These are phyloP conservation scores for Cacatua alba DNA, from an alignment of 2,113 vertebrate species.

Conservation along the genomic window DNA sequence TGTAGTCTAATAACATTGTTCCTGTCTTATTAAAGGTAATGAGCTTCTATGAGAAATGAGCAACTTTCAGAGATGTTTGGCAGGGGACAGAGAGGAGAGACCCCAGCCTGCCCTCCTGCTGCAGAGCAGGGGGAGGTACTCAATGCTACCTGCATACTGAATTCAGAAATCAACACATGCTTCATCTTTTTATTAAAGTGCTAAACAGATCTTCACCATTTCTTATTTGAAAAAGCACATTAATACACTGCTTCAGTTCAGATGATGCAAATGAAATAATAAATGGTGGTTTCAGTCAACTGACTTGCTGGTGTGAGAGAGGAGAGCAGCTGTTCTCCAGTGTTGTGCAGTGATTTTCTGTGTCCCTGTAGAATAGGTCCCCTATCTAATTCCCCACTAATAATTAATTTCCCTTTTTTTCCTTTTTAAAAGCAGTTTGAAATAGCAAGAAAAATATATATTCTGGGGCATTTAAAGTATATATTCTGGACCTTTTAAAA, in stretches of 20 bases:
- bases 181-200: not conserved
- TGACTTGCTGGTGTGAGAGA: not conserved
- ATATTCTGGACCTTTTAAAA: not conserved
- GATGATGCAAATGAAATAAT: slow-evolving; percentile 15
- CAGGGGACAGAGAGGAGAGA: not conserved
- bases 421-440: not conserved
- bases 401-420: not conserved
- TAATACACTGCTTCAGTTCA: not conserved
- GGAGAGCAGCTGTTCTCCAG: not conserved
- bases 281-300: not conserved
- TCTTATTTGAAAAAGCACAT: not conserved
- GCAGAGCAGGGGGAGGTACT: not conserved
- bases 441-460: not conserved
- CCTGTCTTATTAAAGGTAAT: not conserved
- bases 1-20: not conserved
- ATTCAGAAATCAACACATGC: not conserved
- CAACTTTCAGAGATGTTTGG: not conserved
- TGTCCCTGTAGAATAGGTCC: not conserved
- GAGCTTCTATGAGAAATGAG: not conserved
- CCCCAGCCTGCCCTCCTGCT: not conserved
- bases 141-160: not conserved
- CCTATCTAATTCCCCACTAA: not conserved
- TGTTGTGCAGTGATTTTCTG: not conserved
- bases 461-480: not conserved
- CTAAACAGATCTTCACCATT: not conserved